Evolutionary conservation across 2,888 invertebrate species (phyloP).

Genomic region (Polyommatus iphigenia): DNA sequence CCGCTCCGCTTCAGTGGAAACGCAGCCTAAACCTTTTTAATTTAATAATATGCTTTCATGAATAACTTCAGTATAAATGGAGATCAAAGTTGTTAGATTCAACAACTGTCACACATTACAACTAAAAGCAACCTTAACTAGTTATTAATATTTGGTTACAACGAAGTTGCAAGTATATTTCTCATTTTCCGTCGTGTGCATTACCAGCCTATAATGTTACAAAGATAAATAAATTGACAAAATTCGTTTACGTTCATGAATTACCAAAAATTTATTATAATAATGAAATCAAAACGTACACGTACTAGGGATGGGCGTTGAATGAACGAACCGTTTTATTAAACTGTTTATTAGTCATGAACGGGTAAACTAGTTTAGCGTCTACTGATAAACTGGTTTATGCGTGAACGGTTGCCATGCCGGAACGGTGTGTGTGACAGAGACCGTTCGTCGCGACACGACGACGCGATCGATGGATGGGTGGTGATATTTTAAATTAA

Average conservation of each 20-base stretch:
- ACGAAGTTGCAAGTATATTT: conserved; percentile 15
- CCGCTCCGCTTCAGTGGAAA: no score
- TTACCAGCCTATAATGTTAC: not conserved
- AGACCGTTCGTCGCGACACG: no score
- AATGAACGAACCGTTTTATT: no score
- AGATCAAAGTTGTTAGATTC: not conserved
- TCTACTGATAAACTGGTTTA: no score
- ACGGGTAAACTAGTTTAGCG: no score
- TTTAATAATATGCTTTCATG: not conserved
- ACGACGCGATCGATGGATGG: no score
- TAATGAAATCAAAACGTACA: no score
- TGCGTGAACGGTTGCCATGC: no score
- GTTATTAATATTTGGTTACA: conserved; percentile 6
- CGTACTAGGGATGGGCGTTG: no score
- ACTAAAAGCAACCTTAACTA: conserved; percentile 20
- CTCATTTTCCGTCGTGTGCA: not conserved
- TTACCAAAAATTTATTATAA: not conserved
- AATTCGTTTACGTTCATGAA: not conserved
- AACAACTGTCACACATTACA: not conserved
- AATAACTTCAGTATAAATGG: not conserved
- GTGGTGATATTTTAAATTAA: no score
- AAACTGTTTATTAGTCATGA: no score
- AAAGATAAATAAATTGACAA: not conserved
- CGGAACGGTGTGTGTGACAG: no score
- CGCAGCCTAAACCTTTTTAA: not conserved